Percentiles rank a stretch among this genome's conserved stretches.
Conservation (phyloP, 2,113 vertebrate genomes). For the Peromyscus polionotus region DNA sequence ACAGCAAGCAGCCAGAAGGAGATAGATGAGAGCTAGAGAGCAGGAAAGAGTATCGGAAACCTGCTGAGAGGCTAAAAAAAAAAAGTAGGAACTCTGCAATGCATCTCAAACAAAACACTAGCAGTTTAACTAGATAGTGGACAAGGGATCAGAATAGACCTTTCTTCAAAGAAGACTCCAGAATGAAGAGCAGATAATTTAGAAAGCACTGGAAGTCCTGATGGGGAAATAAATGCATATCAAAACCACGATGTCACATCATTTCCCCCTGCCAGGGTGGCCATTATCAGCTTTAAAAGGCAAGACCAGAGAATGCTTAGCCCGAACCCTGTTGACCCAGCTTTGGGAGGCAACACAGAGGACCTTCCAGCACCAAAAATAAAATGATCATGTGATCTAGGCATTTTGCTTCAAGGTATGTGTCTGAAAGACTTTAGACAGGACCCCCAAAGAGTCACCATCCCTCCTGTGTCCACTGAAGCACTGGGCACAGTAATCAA, state of each 20-base stretch:
- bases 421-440: background rate
- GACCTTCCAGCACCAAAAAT: background rate
- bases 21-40: too few species aligned
- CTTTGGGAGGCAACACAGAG: too few species aligned
- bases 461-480: too few species aligned
- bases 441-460: rapidly evolving
- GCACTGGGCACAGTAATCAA: too few species aligned
- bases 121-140: background rate
- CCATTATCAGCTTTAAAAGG: background rate
- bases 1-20: too few species aligned
- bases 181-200: too few species aligned
- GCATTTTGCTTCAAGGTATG: background rate
- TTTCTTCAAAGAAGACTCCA: background rate
- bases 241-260: too few species aligned
- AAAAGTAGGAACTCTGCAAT: background rate
- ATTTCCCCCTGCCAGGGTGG: background rate
- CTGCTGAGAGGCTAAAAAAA: background rate
- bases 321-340: too few species aligned
- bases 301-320: background rate
- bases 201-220: background rate
- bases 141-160: background rate
- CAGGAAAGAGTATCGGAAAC: too few species aligned
- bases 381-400: too few species aligned
- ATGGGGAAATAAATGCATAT: background rate
- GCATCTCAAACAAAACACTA: background rate